phyloP scores from a whole-genome alignment of 2,888 invertebrate species.

The Troglohyphantes excavatus region DNA sequence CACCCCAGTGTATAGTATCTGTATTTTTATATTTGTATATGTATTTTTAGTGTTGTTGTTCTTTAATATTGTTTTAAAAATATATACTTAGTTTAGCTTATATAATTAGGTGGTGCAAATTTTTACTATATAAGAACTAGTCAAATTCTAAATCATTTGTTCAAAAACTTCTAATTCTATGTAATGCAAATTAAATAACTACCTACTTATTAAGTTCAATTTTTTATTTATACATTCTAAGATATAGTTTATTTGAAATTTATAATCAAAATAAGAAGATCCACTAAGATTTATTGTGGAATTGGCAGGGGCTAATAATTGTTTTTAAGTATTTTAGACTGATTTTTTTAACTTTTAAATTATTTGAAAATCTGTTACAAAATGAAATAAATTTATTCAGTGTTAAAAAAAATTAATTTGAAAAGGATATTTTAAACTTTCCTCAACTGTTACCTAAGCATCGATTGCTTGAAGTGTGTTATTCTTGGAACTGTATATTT shows the following conservation, averaged over 20 bases:
- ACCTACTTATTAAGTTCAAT: too few relatives aligned
- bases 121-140: not conserved
- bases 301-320: too few relatives aligned
- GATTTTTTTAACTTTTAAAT: not conserved
- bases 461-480: slow-evolving; percentile 9
- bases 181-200: too few relatives aligned
- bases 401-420: not conserved
- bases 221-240: too few relatives aligned
- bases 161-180: not conserved
- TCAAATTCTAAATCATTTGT: not conserved
- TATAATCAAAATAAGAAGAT: too few relatives aligned
- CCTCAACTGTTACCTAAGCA: slow-evolving; percentile 26
- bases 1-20: not conserved
- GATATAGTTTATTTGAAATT: not conserved
- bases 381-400: slow-evolving; percentile 19
- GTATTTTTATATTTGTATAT: not conserved
- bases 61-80: too few relatives aligned
- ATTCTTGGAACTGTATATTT: slow-evolving; percentile 11
- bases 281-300: too few relatives aligned
- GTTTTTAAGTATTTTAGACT: too few relatives aligned
- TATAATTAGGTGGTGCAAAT: too few relatives aligned
- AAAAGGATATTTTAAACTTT: not conserved
- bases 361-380: not conserved
- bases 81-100: not conserved
- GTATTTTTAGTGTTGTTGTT: not conserved